These are phyloP conservation scores for Teleogryllus occipitalis DNA, from an alignment of 1,140 invertebrate species.

Conservation along the genomic window DNA sequence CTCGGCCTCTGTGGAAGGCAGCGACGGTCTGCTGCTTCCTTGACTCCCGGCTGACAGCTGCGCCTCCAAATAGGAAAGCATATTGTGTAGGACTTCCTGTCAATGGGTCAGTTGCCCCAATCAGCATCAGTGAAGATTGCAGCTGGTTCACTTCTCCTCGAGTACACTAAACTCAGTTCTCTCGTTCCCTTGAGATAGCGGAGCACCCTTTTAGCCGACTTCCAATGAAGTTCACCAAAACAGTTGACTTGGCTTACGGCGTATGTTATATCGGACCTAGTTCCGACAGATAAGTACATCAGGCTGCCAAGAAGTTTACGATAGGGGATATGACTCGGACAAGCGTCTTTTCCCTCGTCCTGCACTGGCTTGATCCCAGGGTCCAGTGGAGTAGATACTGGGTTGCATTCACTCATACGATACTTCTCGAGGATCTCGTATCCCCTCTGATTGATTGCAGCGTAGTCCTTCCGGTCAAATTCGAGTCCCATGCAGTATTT, in stretches of 20 bases:
- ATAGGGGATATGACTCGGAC: constrained; percentile 25
- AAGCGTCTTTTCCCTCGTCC: not conserved
- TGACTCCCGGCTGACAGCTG: constrained; percentile 27
- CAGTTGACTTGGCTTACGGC: constrained; percentile 29
- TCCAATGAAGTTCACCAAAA: constrained; percentile 27
- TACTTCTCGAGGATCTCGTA: constrained; percentile 26
- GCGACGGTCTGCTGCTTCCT: constrained; percentile 30
- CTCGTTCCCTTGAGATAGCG: constrained; percentile 26
- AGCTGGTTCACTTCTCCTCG: not conserved
- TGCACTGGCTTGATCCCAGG: constrained; percentile 16
- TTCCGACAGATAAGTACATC: constrained; percentile 32
- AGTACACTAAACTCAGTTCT: not conserved
- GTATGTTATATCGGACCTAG: constrained; percentile 34
- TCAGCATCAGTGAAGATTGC: constrained; percentile 30
- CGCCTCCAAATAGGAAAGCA: constrained; percentile 23
- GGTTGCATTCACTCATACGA: constrained; percentile 26
- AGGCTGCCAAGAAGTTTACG: constrained; percentile 31
- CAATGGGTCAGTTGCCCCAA: constrained; percentile 26
- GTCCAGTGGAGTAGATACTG: constrained; percentile 24
- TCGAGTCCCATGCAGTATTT: not conserved
- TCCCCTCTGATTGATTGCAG: constrained; percentile 16
- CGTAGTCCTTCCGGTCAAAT: not conserved
- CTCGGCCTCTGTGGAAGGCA: constrained; percentile 31
- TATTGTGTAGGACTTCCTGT: constrained; percentile 28
- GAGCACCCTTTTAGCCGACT: constrained; percentile 30